phyloP scores from a whole-genome alignment of 2,113 vertebrate species.

The Chamaea fasciata region DNA sequence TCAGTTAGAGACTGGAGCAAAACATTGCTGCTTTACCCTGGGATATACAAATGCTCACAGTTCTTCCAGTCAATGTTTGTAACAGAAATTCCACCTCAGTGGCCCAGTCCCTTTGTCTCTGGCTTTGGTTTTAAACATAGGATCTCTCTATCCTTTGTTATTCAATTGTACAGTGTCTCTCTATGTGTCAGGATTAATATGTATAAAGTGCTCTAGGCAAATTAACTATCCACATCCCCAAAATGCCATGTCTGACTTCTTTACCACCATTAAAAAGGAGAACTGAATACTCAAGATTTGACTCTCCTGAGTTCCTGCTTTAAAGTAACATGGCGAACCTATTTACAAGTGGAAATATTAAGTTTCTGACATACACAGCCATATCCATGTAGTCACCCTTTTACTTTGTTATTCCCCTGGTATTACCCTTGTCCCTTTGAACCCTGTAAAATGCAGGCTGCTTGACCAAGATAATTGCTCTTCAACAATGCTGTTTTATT shows the following conservation, averaged over 20 bases:
- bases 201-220: neutral
- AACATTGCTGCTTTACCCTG: neutral
- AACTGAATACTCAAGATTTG: neutral
- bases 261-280: neutral
- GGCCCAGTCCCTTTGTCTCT: neutral
- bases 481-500: neutral
- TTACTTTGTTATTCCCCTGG: neutral
- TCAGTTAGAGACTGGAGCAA: too few relatives aligned
- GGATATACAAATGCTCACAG: neutral
- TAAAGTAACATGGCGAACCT: neutral
- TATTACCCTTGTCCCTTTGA: neutral
- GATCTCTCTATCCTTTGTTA: neutral
- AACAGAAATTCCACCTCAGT: neutral
- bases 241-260: neutral
- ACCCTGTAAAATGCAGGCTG: neutral
- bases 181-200: neutral
- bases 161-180: neutral
- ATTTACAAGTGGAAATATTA: neutral
- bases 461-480: neutral
- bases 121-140: neutral
- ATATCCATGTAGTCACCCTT: neutral
- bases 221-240: neutral
- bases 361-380: neutral
- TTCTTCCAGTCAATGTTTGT: neutral
- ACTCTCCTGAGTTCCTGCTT: neutral